Percentiles rank a stretch among this genome's conserved stretches.
These are phyloP conservation scores for Zapus hudsonius DNA, from an alignment of 2,113 vertebrate species.

Conservation along the genomic window DNA sequence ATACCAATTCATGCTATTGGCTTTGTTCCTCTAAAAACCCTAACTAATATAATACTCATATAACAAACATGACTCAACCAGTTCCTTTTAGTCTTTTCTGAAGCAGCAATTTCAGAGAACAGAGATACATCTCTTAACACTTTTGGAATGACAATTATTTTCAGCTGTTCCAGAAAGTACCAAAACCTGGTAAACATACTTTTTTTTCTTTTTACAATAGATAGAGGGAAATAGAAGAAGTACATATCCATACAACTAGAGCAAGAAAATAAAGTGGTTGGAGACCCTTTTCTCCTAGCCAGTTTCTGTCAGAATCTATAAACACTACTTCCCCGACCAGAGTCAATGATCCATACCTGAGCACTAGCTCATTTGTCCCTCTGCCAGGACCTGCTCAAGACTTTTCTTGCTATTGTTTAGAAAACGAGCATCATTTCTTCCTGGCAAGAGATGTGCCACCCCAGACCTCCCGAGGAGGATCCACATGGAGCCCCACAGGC, in stretches of 20 bases:
- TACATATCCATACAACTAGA: neutral
- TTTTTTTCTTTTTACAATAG: neutral
- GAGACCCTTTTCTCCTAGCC: no score
- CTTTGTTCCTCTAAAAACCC: no score
- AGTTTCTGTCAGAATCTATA: neutral
- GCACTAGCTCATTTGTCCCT: neutral
- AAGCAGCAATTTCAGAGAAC: neutral
- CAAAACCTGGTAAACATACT: neutral
- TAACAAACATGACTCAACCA: conserved; percentile 17
- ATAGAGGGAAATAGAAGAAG: neutral
- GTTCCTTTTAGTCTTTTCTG: conserved; percentile 1
- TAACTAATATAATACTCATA: conserved; percentile 31
- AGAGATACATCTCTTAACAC: neutral
- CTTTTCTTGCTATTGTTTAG: neutral
- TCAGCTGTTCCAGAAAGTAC: neutral
- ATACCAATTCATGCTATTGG: no score
- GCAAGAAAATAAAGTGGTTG: neutral
- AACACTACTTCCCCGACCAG: neutral
- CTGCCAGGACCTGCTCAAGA: no score
- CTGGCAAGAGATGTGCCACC: no score
- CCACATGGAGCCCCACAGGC: no score
- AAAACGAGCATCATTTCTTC: neutral
- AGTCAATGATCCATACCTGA: no score
- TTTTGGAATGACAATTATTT: conserved; percentile 17
- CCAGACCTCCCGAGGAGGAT: no score